Conservation (phyloP, 2,797 vertebrate species). For the Manis pentadactyla region DNA sequence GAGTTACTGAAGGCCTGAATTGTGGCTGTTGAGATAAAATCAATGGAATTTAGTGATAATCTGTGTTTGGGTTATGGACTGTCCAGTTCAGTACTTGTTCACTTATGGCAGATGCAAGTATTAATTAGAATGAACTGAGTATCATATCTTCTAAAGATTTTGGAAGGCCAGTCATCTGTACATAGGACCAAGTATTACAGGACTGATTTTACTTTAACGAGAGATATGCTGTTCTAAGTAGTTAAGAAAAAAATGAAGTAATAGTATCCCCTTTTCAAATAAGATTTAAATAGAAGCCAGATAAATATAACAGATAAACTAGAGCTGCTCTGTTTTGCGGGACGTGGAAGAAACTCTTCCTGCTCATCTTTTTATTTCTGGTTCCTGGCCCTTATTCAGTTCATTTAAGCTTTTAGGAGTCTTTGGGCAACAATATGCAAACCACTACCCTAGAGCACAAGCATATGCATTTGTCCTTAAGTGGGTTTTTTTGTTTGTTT, state of each 20-base stretch:
- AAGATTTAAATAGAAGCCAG: not conserved
- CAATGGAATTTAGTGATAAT: not conserved
- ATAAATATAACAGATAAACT: conserved; percentile 2
- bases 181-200: not conserved
- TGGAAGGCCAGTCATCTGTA: not conserved
- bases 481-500: not conserved
- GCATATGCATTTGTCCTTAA: not conserved
- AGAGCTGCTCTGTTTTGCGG: not conserved
- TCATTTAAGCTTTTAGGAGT: conserved; percentile 10
- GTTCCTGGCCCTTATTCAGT: not conserved
- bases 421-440: not conserved
- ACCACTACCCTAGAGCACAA: not conserved
- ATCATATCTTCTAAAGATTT: not conserved
- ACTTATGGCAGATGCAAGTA: not conserved
- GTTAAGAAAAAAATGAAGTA: not conserved
- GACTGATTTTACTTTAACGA: conserved; percentile 21
- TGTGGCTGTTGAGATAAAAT: not conserved
- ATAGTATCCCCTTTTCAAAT: not conserved
- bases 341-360: not conserved
- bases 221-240: not conserved
- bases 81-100: not conserved
- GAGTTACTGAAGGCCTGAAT: not conserved
- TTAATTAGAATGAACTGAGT: conserved; percentile 1
- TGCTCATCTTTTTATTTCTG: not conserved
- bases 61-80: not conserved